Base-by-base conservation (phyloP, 2,113 vertebrate species). In the Odocoileus hemionus region DNA sequence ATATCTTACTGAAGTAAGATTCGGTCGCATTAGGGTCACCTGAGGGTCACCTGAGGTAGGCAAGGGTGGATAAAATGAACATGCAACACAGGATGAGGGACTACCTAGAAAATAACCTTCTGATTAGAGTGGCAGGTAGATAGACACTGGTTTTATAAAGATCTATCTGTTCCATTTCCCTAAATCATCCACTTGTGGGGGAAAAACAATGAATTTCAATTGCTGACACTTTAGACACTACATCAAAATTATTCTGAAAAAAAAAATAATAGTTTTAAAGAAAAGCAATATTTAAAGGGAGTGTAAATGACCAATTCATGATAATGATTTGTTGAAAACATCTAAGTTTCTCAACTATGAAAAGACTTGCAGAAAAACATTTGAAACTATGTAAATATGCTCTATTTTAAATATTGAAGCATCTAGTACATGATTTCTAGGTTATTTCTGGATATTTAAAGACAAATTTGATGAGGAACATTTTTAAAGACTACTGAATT, bases 121-220 rank as follows among this genome's bases (percentile, higher is more conserved):
- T 30, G 9, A 57, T 92, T 39, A 28, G 13, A 92, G 16, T 17
- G 26, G 8, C 45, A 21, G 16, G 33, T 21, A 64, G 57, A 36
- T 5, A 64, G 26, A 52, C 16, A 0, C 21, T 50, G 10, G 14
- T 26, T 43, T 11, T 47, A 10, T 52, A 25, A 33, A 2, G 0
- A n/a, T 87, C 3, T 19, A 5, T 17, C 28, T 26, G 7, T 28
- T 26, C 52, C 3, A 52, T 0, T 7, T 52, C 15, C 1, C 19
- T 36, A 78, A 36, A 30, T 30, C 25, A 25, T 26, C 93, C 15
- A 85, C 1, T 5, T 67, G 39, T 25, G 7, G 64, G 64, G 33
- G 8, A 50, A 50, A 78, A 30, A 26, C 54, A 16, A 33, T 55
- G 16, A 84, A 0, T 55, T 33, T 70, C 12, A 55, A 15, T 33